Percentiles rank a stretch among this genome's conserved stretches.
These are phyloP conservation scores for human DNA, from an alignment of 2,113 vertebrate genomes.

Conservation along the genomic window GRCh38 chr1:182032001-182032500, in stretches of 20 bases:
- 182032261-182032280: not conserved
- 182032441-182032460: not conserved
- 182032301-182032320: not conserved
- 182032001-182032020: too few species aligned
- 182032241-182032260: not conserved
- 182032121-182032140: too few species aligned
- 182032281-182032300: not conserved
- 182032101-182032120: too few species aligned
- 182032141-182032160: too few species aligned
- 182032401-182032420: not conserved
- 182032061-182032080: too few species aligned
- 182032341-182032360: not conserved
- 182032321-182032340: not conserved
- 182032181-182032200: too few species aligned
- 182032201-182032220: not conserved
- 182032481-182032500: not conserved
- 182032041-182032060: too few species aligned
- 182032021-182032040: too few species aligned
- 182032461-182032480: not conserved
- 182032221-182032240: not conserved
- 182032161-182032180: too few species aligned
- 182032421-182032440: not conserved
- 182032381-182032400: not conserved
- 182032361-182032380: not conserved
- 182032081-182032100: too few species aligned